phyloP scores from a whole-genome alignment of 2,888 invertebrate genomes.

The Mythimna albipuncta region DNA sequence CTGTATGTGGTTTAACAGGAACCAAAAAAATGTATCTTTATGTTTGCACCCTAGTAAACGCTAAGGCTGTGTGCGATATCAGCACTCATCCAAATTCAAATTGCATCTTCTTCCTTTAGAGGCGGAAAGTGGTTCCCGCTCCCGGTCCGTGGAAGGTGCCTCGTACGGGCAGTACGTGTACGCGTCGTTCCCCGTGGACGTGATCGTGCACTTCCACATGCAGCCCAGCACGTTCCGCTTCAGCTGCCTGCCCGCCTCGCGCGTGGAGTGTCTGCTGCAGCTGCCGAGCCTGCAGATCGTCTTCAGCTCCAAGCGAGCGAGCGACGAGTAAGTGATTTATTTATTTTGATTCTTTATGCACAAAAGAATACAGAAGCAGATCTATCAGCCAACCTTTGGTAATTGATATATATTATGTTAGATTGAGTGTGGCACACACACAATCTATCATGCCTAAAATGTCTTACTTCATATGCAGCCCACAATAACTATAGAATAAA shows the following conservation, averaged over 20 bases:
- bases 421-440: too few relatives aligned
- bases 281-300: constrained; percentile 99
- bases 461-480: background rate
- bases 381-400: too few relatives aligned
- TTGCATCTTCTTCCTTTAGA: constrained; percentile 73
- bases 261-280: constrained; percentile 98
- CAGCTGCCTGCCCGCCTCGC: constrained; percentile 98
- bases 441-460: background rate
- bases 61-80: background rate
- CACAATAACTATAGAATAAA: background rate
- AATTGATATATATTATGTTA: too few relatives aligned
- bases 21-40: too few relatives aligned
- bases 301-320: constrained; percentile 97
- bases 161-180: constrained; percentile 95
- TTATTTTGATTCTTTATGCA: too few relatives aligned
- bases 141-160: constrained; percentile 83
- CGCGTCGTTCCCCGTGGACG: constrained; percentile 99
- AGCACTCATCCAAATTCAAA: background rate
- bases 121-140: constrained; percentile 72
- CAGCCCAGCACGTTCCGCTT: constrained; percentile 99
- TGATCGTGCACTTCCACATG: constrained; percentile 99
- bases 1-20: too few relatives aligned
- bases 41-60: too few relatives aligned
- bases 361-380: too few relatives aligned
- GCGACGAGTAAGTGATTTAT: constrained; percentile 93